Evolutionary conservation across 2,888 invertebrate species (phyloP).

Genomic region (Pachycephus smyrnensis): DNA sequence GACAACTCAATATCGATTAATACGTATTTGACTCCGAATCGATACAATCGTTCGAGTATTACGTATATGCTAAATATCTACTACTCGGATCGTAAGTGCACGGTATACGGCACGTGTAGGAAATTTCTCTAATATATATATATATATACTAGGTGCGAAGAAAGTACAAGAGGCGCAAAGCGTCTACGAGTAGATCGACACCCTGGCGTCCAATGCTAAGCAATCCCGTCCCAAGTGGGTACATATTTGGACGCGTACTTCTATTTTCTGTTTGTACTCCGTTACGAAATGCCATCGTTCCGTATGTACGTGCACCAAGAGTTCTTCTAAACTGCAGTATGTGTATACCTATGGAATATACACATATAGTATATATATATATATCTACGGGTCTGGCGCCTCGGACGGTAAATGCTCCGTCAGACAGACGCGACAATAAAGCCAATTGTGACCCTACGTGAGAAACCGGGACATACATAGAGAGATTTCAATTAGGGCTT

Average conservation of each 20-base stretch:
- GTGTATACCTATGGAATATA: neutral
- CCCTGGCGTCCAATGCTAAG: constrained; percentile 4
- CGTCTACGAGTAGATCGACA: constrained; percentile 12
- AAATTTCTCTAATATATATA: neutral
- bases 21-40: neutral
- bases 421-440: constrained; percentile 54
- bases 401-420: constrained; percentile 32
- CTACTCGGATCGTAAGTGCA: neutral
- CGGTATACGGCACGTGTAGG: neutral
- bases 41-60: neutral
- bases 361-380: constrained; percentile 1
- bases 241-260: constrained; percentile 22
- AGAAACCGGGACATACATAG: constrained; percentile 51
- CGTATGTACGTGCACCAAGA: neutral
- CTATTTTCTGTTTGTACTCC: constrained; percentile 18
- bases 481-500: constrained; percentile 66
- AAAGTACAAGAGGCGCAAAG: neutral
- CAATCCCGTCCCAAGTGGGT: constrained; percentile 8
- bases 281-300: constrained; percentile 17
- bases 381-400: constrained; percentile 9
- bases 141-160: neutral
- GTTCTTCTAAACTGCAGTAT: neutral
- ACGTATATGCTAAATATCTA: neutral
- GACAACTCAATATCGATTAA: neutral
- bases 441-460: constrained; percentile 60